Evolutionary conservation across 2,113 vertebrate genomes (phyloP), one percentile per base, ranked within the genome.

Genomic region (Pterocles burchelli): DNA sequence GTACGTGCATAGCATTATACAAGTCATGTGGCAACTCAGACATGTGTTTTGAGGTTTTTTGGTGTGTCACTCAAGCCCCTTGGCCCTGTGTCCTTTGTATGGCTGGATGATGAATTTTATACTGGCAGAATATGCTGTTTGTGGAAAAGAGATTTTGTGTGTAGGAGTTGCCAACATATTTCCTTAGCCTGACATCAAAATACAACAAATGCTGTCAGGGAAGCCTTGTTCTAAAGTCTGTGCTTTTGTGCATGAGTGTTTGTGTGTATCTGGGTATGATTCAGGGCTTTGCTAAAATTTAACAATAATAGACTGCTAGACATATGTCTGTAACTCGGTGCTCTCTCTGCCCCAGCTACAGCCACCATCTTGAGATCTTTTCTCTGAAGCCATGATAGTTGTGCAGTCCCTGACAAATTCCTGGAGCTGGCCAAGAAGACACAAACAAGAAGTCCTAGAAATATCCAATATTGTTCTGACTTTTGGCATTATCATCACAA

Each of bases 41-140:
- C 90, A 96, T 96, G 95, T 96, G 96, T 96, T 97, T 96, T 95
- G 96, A 96, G 94, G 93, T 97, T 96, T 96, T 92, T 93, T 93
- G 67, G 96, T 93, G 88, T 95, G 93, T 96, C 96, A 94, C 88
- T 97, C 95, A 95, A 96, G 88, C 80, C 68, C 77, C 70, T 94
- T 96, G 96, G 93, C 94, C 96, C 93, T 31, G 73, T 38, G 84
- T 96, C 97, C 98, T 97, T 96, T 95, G 94, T 94, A 95, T 89
- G 96, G 96, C 75, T 92, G 85, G 92, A 91, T 94, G 88, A 94
- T 96, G 77, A 94, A 76, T 95, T 93, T 96, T 78, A 70, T 85
- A 55, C 93, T 96, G 95, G 89, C 91, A 90, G 89, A 90, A 93
- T 93, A 76, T 54, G 71, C 76, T 86, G 89, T 89, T 92, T 94